Conservation (phyloP, 2,888 invertebrate species). For the Sialis lutaria region DNA sequence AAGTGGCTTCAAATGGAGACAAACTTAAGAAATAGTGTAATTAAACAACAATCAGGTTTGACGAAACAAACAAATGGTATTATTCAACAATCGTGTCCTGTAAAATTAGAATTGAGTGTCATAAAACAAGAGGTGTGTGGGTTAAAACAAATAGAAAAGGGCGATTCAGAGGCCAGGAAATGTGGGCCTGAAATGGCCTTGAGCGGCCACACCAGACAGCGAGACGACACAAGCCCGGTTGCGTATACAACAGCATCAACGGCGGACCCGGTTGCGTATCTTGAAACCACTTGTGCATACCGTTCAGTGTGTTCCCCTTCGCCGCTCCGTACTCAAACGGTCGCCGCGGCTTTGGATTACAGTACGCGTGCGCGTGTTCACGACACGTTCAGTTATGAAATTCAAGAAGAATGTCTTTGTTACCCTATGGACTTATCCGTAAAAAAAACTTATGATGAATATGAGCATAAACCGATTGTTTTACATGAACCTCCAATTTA, state of each 20-base stretch:
- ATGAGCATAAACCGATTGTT: background rate
- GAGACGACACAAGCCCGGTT: conserved; percentile 19
- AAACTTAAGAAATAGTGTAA: conserved; percentile 55
- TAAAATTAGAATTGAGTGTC: conserved; percentile 4
- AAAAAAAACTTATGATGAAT: conserved; percentile 13
- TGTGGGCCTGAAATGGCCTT: conserved; percentile 18
- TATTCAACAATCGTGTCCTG: background rate
- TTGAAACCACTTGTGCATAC: conserved; percentile 4
- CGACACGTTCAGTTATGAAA: conserved; percentile 7
- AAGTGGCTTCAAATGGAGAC: conserved; percentile 82
- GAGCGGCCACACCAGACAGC: conserved; percentile 24
- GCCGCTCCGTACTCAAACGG: conserved; percentile 7
- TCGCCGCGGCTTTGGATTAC: background rate
- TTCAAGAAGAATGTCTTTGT: background rate
- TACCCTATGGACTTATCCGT: conserved; percentile 22
- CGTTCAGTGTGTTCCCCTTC: conserved; percentile 6
- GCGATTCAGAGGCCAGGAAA: conserved; percentile 14
- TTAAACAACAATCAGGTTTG: conserved; percentile 11
- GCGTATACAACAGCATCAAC: conserved; percentile 1
- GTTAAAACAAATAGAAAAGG: conserved; percentile 1
- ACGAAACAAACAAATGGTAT: conserved; percentile 8
- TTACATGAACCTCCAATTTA: background rate
- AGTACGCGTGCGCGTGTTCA: background rate
- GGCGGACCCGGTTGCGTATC: conserved; percentile 10
- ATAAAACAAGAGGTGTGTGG: background rate